These are phyloP conservation scores for Hydropotes inermis DNA, from an alignment of 2,113 vertebrate species.

Conservation along the genomic window DNA sequence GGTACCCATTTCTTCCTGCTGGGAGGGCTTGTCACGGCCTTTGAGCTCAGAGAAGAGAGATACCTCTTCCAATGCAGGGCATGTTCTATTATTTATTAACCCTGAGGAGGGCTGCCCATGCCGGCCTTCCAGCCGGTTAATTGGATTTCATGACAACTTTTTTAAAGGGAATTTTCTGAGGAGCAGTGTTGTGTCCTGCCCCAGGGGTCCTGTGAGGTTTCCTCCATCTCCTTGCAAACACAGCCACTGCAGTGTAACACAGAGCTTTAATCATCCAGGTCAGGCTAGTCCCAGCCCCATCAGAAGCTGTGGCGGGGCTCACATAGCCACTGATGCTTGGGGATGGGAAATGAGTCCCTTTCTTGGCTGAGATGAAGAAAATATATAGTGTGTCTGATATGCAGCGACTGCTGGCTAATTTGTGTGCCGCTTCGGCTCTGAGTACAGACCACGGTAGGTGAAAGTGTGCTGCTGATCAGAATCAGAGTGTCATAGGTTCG, in stretches of 20 bases:
- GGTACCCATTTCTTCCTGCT: not conserved
- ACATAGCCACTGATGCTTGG: not conserved
- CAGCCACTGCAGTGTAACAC: not conserved
- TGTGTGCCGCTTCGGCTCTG: not conserved
- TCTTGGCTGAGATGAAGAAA: not conserved
- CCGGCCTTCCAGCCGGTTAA: constrained; percentile 69
- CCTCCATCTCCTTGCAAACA: constrained; percentile 47
- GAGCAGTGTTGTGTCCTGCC: constrained; percentile 59
- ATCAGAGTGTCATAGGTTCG: not conserved
- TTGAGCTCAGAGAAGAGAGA: not conserved
- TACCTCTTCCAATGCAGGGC: not conserved
- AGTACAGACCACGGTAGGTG: not conserved
- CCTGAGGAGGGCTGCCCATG: constrained; percentile 50
- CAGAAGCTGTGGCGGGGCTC: not conserved
- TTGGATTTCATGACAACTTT: constrained; percentile 71
- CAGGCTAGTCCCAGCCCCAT: not conserved
- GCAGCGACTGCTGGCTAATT: not conserved
- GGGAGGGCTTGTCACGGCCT: constrained; percentile 24
- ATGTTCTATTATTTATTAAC: constrained; percentile 72
- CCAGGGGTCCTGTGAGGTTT: constrained; percentile 67
- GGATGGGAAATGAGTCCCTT: not conserved
- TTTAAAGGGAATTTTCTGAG: constrained; percentile 61
- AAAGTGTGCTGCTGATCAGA: not conserved
- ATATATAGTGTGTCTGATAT: not conserved
- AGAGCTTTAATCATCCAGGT: constrained; percentile 59